A percentile compares a stretch with the other conserved stretches of the same genome.
Evolutionary conservation across 2,797 vertebrate genomes (phyloP).

Genomic region (Mormyrus proboscirostris): DNA sequence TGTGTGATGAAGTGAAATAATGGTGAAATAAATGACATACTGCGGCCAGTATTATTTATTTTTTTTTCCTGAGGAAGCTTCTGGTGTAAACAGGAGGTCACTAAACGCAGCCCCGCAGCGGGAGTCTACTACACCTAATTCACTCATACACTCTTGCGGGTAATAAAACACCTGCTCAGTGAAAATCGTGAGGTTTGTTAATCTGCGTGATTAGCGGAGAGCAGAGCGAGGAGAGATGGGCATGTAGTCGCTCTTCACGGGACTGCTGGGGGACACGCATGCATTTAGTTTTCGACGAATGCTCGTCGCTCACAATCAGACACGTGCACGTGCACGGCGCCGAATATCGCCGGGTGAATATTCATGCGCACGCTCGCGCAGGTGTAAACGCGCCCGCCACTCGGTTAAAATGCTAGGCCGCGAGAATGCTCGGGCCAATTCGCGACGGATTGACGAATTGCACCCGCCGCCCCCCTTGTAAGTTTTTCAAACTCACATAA

Average conservation of each 20-base stretch:
- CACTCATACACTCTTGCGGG: background rate
- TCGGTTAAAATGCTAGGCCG: background rate
- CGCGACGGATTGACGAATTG: constrained; percentile 32
- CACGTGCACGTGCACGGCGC: background rate
- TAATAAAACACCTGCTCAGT: constrained; percentile 12
- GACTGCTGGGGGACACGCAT: background rate
- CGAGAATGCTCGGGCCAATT: background rate
- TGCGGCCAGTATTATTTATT: background rate
- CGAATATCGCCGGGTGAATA: background rate
- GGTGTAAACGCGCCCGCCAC: background rate
- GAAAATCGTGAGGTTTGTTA: background rate
- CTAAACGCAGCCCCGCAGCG: background rate
- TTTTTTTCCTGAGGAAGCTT: constrained; percentile 15
- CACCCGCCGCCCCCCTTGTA: constrained; percentile 20
- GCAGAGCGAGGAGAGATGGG: background rate
- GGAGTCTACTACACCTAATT: background rate
- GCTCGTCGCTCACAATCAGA: background rate
- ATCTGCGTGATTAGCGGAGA: background rate
- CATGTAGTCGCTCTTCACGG: background rate
- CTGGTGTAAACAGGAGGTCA: background rate
- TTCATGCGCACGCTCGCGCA: background rate
- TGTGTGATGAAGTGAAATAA: constrained; percentile 33
- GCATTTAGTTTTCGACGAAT: background rate
- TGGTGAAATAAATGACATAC: constrained; percentile 24
- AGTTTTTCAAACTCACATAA: constrained; percentile 39